phyloP scores from a whole-genome alignment of 1,140 invertebrate genomes.

The Dreissena polymorpha region DNA sequence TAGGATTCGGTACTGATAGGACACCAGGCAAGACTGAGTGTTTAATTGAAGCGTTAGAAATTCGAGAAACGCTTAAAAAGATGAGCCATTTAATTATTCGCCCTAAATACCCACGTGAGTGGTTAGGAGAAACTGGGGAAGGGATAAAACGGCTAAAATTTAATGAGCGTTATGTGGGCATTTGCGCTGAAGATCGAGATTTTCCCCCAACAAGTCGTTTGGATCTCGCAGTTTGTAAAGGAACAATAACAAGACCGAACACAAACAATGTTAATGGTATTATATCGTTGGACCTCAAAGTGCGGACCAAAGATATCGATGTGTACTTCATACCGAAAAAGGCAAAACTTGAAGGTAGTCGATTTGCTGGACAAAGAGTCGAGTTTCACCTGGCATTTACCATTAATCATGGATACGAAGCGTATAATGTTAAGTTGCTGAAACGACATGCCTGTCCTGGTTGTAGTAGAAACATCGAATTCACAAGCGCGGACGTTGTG shows the following conservation, averaged over 20 bases:
- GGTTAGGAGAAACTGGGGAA: constrained; percentile 48
- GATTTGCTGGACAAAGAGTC: constrained; percentile 53
- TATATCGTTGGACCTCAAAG: constrained; percentile 55
- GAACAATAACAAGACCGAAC: constrained; percentile 59
- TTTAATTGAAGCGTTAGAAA: constrained; percentile 49
- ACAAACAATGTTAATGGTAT: constrained; percentile 53
- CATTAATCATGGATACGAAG: constrained; percentile 60
- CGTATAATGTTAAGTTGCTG: constrained; percentile 57
- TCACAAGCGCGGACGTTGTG: constrained; percentile 2
- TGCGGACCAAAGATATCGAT: constrained; percentile 41
- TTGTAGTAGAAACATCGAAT: constrained; percentile 26
- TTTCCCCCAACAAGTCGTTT: background rate
- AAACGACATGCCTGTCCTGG: constrained; percentile 36
- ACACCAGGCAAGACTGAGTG: constrained; percentile 48
- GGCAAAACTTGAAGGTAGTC: constrained; percentile 41
- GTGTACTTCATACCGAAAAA: constrained; percentile 61
- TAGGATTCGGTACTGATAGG: constrained; percentile 52
- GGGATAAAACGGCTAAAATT: constrained; percentile 53
- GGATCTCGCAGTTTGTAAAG: constrained; percentile 49
- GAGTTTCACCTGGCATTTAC: constrained; percentile 63
- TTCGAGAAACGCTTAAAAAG: constrained; percentile 49
- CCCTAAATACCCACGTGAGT: constrained; percentile 58
- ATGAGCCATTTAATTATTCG: constrained; percentile 45
- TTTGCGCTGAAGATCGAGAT: constrained; percentile 38
- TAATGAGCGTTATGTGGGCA: constrained; percentile 42